Base-by-base conservation (phyloP, 2,113 vertebrate genomes). In the Calyptommatus sinebrachiatus region DNA sequence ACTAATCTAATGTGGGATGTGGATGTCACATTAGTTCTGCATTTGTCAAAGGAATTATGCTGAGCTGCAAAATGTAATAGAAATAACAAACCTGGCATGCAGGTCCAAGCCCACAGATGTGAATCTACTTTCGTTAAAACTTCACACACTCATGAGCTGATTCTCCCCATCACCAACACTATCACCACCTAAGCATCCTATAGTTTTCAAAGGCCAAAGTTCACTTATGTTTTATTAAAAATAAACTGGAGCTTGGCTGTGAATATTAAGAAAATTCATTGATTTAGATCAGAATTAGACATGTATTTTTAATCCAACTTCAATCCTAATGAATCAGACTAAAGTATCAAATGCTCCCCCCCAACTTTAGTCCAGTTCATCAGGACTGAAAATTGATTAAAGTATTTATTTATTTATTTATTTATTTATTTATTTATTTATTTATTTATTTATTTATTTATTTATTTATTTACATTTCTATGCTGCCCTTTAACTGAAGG, bases 31-130 rank as follows among this genome's bases (percentile, higher is more conserved):
- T 89, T 84, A 73, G 86, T 83, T 86, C 89, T 83, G 85, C 84
- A 85, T 86, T 88, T 90, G 87, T 87, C 85, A 87, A 31, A 9
- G 77, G 77, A 87, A 85, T 91, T 87, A 74, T 24, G 2, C 84
- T 85, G 74, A 63, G 63, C 57, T 53, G 84, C 31, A 74, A 86
- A 79, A 65, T n/a, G 26, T 53, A 53, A 89, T 76, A 63, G 29
- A 78, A 80, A 88, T 84, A 87, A 68, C 1, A 63, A 28, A n/a
- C 31, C 16, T 63, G 76, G 63, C 75, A 83, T 83, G 69, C 77
- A 78, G 77, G 73, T 24, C 79, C 8, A 8, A 50, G 79, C 28
- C 70, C 69, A 16, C 35, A 6, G 20, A 75, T 48, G 71, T 45
- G 62, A 78, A 71, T 70, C 45, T 81, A 78, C 80, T 11, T 22